Evolutionary conservation across 1,140 invertebrate genomes (phyloP).

Genomic region (Sarcophaga peregrina): DNA sequence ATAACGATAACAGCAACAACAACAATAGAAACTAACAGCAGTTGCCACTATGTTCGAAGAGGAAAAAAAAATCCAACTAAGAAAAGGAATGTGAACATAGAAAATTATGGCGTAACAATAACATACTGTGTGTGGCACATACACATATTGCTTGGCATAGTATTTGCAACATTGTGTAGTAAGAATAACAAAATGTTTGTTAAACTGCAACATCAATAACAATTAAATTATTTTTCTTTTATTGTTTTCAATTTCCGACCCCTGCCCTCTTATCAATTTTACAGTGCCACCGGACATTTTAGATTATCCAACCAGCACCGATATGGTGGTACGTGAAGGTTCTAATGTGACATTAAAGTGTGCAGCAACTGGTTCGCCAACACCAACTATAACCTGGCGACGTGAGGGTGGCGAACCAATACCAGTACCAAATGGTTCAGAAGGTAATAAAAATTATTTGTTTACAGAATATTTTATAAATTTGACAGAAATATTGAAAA

Average conservation of each 20-base stretch:
- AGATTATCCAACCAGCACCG: conserved; percentile 85
- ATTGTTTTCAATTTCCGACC: too few species aligned
- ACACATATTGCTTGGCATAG: too few species aligned
- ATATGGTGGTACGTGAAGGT: conserved; percentile 87
- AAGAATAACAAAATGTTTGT: not conserved
- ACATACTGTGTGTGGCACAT: not conserved
- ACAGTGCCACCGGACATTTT: conserved; percentile 88
- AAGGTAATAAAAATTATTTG: conserved; percentile 68
- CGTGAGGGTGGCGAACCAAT: conserved; percentile 81
- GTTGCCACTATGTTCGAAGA: not conserved
- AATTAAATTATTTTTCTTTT: conserved; percentile 31
- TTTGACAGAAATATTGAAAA: too few species aligned
- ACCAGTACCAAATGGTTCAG: conserved; percentile 71
- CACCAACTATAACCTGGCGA: conserved; percentile 84
- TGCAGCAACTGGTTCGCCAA: conserved; percentile 82
- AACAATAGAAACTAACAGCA: not conserved
- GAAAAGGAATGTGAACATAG: too few species aligned
- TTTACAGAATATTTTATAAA: too few species aligned
- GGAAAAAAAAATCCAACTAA: too few species aligned
- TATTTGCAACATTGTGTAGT: too few species aligned
- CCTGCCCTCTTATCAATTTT: too few species aligned
- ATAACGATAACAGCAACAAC: not conserved
- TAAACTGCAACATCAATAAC: conserved; percentile 29
- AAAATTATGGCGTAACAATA: not conserved
- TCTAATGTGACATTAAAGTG: conserved; percentile 86